Base-by-base conservation (phyloP, 2,888 invertebrate species). In the Ischnura elegans region DNA sequence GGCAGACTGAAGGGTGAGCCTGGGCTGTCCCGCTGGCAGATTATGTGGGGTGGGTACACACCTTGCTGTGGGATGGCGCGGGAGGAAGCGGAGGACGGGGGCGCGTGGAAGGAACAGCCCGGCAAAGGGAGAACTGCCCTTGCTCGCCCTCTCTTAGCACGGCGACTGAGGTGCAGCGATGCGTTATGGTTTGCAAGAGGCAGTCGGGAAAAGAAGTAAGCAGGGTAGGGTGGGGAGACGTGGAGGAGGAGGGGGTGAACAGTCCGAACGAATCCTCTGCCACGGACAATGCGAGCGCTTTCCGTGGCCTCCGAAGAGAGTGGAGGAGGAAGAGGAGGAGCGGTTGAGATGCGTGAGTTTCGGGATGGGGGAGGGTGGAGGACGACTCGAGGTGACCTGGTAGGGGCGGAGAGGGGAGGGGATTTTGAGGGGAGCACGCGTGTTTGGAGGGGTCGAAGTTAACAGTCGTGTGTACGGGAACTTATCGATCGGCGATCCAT, bases 111-210 rank as follows among this genome's bases (percentile, higher is more conserved):
- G 76, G 76, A 29, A 16, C 76, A 36, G 76, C 36, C 76, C 76
- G 16, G 76, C 76, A 3, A 36, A 6, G 47, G 13, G 47, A 5
- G 5, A n/a, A 8, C 76, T 36, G 76, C 76, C 51, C 51, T 19
- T n/a, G 2, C 87, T 55, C 42, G 55, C 51, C 55, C 51, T 61
- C 43, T 61, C 87, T 61, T 43, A 55, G 90, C n/a, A 90, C 90
- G 36, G 61, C 55, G 90, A 90, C 66, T 90, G 90, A 25, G 90
- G 90, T 90, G 90, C 90, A 90, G 51, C 61, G 90, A 43, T 90
- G 90, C 61, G 90, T 90, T 90, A 90, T 61, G 61, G 29, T 76
- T 76, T 76, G 76, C 76, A 25, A 76, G 76, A 76, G 76, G 76
- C 36, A 76, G 76, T 36, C 76, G 76, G 76, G 25, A 76, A 76